A percentile compares a stretch with the other conserved stretches of the same genome.
Conservation (phyloP, 1,140 invertebrate genomes). For the Bombus pyrosoma region DNA sequence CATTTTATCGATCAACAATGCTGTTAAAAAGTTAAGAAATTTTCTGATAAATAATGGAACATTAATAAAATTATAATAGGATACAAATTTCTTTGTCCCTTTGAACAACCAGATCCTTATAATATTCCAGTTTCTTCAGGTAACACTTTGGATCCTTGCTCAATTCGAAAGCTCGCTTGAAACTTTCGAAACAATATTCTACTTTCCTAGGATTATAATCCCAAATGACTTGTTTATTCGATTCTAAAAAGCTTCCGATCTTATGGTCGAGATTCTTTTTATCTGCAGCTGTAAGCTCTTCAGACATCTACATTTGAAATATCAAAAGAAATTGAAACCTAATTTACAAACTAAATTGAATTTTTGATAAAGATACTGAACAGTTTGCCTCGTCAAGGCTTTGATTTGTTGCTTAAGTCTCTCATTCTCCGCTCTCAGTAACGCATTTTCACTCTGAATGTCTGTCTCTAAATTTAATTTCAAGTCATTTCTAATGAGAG, state of each 20-base stretch:
- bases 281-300: slow-evolving; percentile 57
- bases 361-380: slow-evolving; percentile 19
- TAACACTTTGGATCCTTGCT: slow-evolving; percentile 9
- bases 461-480: slow-evolving; percentile 66
- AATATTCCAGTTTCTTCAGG: slow-evolving; percentile 65
- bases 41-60: not conserved
- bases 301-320: not conserved
- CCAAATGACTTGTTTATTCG: slow-evolving; percentile 36
- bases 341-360: not conserved
- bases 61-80: slow-evolving; percentile 65
- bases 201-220: slow-evolving; percentile 51
- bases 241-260: slow-evolving; percentile 56
- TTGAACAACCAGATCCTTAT: slow-evolving; percentile 71
- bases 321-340: not conserved
- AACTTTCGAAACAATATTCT: slow-evolving; percentile 47
- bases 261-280: slow-evolving; percentile 54
- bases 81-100: slow-evolving; percentile 78
- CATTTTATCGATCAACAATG: slow-evolving; percentile 62
- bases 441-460: slow-evolving; percentile 68
- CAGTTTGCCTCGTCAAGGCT: slow-evolving; percentile 53
- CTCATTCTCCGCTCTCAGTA: slow-evolving; percentile 72
- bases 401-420: slow-evolving; percentile 67
- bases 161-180: slow-evolving; percentile 38
- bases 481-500: slow-evolving; percentile 84
- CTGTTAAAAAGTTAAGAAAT: slow-evolving; percentile 55